These are phyloP conservation scores for Musca vetustissima DNA, from an alignment of 1,140 invertebrate species.

Conservation along the genomic window DNA sequence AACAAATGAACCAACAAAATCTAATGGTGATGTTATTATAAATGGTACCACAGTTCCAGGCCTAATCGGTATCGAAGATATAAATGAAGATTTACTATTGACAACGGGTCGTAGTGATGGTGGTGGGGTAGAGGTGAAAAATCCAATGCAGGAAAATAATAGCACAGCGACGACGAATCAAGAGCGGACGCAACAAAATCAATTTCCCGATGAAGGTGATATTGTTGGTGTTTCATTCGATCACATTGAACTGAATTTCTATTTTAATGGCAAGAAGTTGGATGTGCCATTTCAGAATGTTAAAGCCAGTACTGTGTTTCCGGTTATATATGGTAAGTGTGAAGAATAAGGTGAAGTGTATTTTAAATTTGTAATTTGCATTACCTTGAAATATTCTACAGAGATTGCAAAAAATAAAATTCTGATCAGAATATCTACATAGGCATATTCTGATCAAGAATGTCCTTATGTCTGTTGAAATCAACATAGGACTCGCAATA, in stretches of 20 bases:
- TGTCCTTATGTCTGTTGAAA: too few species aligned
- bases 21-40: slow-evolving; percentile 30
- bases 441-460: too few species aligned
- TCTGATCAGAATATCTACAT: too few species aligned
- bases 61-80: slow-evolving; percentile 52
- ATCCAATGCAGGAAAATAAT: slow-evolving; percentile 6
- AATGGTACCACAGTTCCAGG: slow-evolving; percentile 56
- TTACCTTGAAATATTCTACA: too few species aligned
- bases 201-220: slow-evolving; percentile 87
- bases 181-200: slow-evolving; percentile 32
- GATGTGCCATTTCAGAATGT: slow-evolving; percentile 85
- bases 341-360: too few species aligned
- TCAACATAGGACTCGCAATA: too few species aligned
- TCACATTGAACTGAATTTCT: slow-evolving; percentile 96
- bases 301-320: slow-evolving; percentile 83
- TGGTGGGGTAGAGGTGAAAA: background rate
- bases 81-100: slow-evolving; percentile 57
- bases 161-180: slow-evolving; percentile 27
- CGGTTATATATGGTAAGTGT: slow-evolving; percentile 86
- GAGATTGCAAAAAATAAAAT: too few species aligned
- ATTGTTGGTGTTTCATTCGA: slow-evolving; percentile 94
- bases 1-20: slow-evolving; percentile 37
- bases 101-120: slow-evolving; percentile 57
- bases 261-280: slow-evolving; percentile 86
- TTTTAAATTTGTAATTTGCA: too few species aligned